phyloP scores from a whole-genome alignment of 2,797 vertebrate genomes.

The Apodemus agrarius region DNA sequence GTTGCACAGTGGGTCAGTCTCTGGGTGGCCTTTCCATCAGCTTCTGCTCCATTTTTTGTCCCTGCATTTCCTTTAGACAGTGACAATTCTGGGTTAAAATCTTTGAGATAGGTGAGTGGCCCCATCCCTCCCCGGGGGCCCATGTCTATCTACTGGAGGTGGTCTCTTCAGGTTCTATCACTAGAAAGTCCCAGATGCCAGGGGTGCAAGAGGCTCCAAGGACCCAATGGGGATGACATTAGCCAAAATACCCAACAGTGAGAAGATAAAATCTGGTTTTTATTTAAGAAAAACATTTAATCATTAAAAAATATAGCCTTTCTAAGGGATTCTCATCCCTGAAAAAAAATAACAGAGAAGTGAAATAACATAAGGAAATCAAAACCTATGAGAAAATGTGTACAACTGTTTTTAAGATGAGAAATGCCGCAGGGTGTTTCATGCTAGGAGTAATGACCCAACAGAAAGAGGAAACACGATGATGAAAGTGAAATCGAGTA shows the following conservation, averaged over 20 bases:
- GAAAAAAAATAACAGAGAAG: neutral
- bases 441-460: neutral
- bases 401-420: conserved; percentile 19
- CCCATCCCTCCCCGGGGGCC: neutral
- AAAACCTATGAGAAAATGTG: neutral
- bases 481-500: neutral
- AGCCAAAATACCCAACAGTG: neutral
- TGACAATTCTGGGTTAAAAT: neutral
- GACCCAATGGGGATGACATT: neutral
- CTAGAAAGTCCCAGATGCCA: neutral
- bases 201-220: neutral
- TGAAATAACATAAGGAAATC: neutral
- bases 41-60: neutral
- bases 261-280: neutral
- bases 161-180: neutral
- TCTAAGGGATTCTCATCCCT: neutral
- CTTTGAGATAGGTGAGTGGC: neutral
- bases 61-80: neutral
- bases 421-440: neutral
- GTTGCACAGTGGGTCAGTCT: neutral
- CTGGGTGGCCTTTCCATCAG: neutral
- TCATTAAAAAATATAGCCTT: neutral
- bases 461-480: neutral
- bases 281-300: neutral
- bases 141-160: neutral